Evolutionary conservation across 2,888 invertebrate genomes (phyloP).

Genomic region (Sphaerophoria rueppellii): DNA sequence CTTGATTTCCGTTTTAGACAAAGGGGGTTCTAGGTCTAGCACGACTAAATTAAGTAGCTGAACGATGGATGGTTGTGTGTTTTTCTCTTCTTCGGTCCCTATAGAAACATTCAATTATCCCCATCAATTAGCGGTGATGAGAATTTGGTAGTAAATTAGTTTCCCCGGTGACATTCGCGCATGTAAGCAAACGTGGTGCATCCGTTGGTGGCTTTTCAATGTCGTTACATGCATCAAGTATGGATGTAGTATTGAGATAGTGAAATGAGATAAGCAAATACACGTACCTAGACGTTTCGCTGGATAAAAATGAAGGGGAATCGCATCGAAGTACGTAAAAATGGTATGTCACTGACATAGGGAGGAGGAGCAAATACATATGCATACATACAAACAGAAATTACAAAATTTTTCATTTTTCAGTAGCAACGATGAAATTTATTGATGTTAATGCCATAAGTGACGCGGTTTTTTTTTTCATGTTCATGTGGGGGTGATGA

Average conservation of each 20-base stretch:
- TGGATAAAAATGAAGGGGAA: background rate
- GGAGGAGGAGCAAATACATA: no score
- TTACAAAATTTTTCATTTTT: background rate
- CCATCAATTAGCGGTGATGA: conserved; percentile 66
- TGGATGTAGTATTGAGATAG: conserved; percentile 13
- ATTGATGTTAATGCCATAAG: conserved; percentile 14
- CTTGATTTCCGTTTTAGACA: conserved; percentile 5
- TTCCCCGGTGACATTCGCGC: conserved; percentile 47
- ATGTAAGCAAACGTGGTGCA: conserved; percentile 36
- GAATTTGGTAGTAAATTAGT: conserved; percentile 70
- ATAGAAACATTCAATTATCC: conserved; percentile 66
- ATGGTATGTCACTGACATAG: background rate
- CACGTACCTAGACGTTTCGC: background rate
- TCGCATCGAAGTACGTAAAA: background rate
- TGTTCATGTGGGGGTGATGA: background rate
- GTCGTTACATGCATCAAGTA: conserved; percentile 27
- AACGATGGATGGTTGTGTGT: background rate
- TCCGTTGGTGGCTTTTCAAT: conserved; percentile 55
- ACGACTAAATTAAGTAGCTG: conserved; percentile 8
- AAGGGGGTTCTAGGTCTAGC: background rate
- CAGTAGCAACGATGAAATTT: conserved; percentile 1
- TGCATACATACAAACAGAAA: background rate
- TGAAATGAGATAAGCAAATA: conserved; percentile 8
- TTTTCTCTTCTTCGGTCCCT: conserved; percentile 18
- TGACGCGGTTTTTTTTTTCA: conserved; percentile 14